A percentile compares a stretch with the other conserved stretches of the same genome.
Conservation (phyloP, 2,888 invertebrate genomes). For the Andrena praecox region DNA sequence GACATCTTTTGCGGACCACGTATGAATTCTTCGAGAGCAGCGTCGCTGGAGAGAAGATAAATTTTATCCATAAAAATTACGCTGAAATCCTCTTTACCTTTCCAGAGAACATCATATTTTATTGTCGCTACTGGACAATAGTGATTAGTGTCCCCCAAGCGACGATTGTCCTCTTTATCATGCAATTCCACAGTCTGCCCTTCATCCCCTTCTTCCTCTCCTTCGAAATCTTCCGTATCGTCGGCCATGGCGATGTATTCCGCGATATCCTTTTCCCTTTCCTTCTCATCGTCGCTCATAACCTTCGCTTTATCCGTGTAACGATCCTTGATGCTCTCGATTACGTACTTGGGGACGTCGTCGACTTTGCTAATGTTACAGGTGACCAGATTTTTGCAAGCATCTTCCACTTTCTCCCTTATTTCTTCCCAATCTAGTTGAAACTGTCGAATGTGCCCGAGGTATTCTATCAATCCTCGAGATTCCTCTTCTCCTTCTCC, state of each 20-base stretch:
- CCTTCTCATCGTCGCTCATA: constrained; percentile 85
- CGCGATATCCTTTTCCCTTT: constrained; percentile 85
- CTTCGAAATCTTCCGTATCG: constrained; percentile 80
- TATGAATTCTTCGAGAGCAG: constrained; percentile 86
- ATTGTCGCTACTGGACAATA: constrained; percentile 88
- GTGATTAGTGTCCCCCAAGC: constrained; percentile 87
- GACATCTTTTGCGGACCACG: constrained; percentile 85
- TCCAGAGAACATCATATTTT: constrained; percentile 87
- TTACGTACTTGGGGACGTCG: constrained; percentile 77
- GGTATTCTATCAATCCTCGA: constrained; percentile 29
- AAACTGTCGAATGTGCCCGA: constrained; percentile 48
- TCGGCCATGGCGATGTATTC: constrained; percentile 83
- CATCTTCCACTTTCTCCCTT: constrained; percentile 68
- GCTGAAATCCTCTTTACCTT: constrained; percentile 87
- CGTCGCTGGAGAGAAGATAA: constrained; percentile 86
- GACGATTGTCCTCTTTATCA: constrained; percentile 76
- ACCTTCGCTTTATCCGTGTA: constrained; percentile 84
- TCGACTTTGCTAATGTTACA: constrained; percentile 74
- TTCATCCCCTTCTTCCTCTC: constrained; percentile 74
- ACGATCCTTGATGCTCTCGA: constrained; percentile 76
- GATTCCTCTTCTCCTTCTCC: constrained; percentile 34
- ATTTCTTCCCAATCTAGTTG: constrained; percentile 68
- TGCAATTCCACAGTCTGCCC: constrained; percentile 64
- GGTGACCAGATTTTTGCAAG: constrained; percentile 67
- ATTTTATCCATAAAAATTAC: constrained; percentile 86